A percentile compares a stretch with the other conserved stretches of the same genome.
Conservation (phyloP, 1,140 invertebrate genomes). For the Limonius californicus region DNA sequence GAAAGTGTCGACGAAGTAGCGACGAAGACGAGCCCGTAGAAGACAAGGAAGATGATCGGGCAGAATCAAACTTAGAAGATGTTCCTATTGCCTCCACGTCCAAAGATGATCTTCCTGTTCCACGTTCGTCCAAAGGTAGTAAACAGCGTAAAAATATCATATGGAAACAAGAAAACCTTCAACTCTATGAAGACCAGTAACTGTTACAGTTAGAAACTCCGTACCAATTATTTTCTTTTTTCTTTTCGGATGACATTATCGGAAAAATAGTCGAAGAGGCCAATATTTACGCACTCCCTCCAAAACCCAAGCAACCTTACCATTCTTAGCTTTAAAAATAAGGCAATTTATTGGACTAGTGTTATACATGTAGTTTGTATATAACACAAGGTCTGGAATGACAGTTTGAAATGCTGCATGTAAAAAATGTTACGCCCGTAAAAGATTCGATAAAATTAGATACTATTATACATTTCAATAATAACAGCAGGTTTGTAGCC, state of each 20-base stretch:
- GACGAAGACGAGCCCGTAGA: no score
- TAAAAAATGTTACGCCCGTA: constrained; percentile 39
- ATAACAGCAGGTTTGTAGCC: neutral
- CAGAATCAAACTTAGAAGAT: no score
- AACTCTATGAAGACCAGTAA: constrained; percentile 26
- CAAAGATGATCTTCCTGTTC: no score
- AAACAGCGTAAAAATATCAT: constrained; percentile 23
- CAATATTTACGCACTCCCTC: neutral
- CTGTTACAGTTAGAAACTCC: constrained; percentile 26
- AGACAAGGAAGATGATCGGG: no score
- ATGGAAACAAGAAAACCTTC: constrained; percentile 34
- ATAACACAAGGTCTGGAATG: constrained; percentile 39
- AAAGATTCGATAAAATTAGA: constrained; percentile 45
- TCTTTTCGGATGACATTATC: constrained; percentile 10
- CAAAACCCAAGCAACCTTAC: neutral
- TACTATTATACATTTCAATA: constrained; percentile 9
- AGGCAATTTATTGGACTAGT: constrained; percentile 38
- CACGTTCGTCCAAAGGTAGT: no score
- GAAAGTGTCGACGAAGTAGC: no score
- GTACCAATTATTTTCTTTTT: constrained; percentile 24
- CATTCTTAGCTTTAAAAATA: constrained; percentile 17
- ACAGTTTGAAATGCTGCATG: constrained; percentile 38
- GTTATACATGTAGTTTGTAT: constrained; percentile 41
- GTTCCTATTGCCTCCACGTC: no score
- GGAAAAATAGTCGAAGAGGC: constrained; percentile 30